phyloP scores from a whole-genome alignment of 1,140 invertebrate species.

The Pseudomyrmex sp. region DNA sequence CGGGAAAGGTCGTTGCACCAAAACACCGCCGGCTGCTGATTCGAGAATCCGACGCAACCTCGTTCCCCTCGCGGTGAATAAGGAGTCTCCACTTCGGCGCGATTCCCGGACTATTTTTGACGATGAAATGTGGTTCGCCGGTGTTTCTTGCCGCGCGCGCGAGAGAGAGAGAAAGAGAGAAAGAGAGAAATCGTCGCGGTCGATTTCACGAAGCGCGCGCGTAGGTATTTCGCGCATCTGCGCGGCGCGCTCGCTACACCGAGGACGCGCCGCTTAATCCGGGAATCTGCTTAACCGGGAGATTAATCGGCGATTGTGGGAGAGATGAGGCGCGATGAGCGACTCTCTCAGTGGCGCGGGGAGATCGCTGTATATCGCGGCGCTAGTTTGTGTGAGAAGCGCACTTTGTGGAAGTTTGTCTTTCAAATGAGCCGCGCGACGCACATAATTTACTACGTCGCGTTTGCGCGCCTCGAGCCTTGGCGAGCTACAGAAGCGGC shows the following conservation, averaged over 20 bases:
- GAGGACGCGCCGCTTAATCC: constrained; percentile 64
- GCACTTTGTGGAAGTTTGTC: constrained; percentile 79
- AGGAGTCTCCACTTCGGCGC: constrained; percentile 65
- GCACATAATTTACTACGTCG: constrained; percentile 82
- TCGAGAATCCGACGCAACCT: constrained; percentile 49
- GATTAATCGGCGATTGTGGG: constrained; percentile 82
- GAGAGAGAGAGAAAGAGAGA: constrained; percentile 14
- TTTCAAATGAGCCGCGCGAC: constrained; percentile 84
- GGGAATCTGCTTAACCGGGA: constrained; percentile 78
- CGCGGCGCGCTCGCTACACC: constrained; percentile 1
- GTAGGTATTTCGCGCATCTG: constrained; percentile 22
- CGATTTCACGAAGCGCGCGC: constrained; percentile 65
- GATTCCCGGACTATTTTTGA: constrained; percentile 81
- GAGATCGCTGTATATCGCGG: constrained; percentile 62
- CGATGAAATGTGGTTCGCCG: constrained; percentile 77
- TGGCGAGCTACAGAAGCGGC: too few relatives aligned
- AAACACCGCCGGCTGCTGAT: constrained; percentile 75
- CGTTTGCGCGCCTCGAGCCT: constrained; percentile 64
- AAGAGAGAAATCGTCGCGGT: constrained; percentile 57
- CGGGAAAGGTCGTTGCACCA: constrained; percentile 81
- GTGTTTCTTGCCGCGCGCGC: constrained; percentile 37
- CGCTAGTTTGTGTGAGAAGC: constrained; percentile 14
- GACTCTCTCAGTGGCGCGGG: constrained; percentile 41
- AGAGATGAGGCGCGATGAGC: constrained; percentile 78
- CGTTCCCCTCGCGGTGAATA: constrained; percentile 26